phyloP scores from a whole-genome alignment of 1,140 invertebrate species.

The Schlechtendalia chinensis region DNA sequence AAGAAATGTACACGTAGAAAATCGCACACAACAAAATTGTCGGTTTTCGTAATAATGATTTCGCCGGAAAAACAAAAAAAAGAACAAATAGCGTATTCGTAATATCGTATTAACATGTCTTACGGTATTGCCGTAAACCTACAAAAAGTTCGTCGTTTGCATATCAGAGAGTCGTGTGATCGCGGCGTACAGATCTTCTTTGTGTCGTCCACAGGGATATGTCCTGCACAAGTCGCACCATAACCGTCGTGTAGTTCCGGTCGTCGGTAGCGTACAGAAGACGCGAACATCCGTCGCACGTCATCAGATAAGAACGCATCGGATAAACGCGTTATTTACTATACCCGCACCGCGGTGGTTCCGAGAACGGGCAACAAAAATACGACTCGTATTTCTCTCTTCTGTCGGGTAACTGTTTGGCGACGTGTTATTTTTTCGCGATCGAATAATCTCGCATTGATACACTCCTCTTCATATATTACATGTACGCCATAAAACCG shows the following conservation, averaged over 20 bases:
- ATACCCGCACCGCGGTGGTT: neutral
- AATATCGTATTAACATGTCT: too few relatives aligned
- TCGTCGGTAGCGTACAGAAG: neutral
- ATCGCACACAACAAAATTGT: too few relatives aligned
- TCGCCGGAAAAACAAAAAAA: too few relatives aligned
- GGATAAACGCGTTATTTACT: neutral
- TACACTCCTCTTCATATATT: too few relatives aligned
- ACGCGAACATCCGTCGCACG: neutral
- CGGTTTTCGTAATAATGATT: too few relatives aligned
- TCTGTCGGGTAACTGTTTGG: neutral
- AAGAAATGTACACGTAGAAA: too few relatives aligned
- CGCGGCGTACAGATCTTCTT: too few relatives aligned
- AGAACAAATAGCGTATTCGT: too few relatives aligned
- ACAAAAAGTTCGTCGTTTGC: too few relatives aligned
- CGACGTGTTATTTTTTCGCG: constrained; percentile 27
- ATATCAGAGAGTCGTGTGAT: too few relatives aligned
- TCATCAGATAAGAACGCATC: constrained; percentile 2
- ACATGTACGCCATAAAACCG: neutral
- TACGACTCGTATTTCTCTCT: constrained; percentile 7
- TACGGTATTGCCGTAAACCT: too few relatives aligned
- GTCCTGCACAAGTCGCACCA: neutral
- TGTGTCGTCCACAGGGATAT: too few relatives aligned
- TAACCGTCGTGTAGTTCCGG: neutral
- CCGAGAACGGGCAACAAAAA: neutral
- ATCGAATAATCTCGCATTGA: neutral